Conservation (phyloP, 2,888 invertebrate genomes). For the Lottia gigantea region DNA sequence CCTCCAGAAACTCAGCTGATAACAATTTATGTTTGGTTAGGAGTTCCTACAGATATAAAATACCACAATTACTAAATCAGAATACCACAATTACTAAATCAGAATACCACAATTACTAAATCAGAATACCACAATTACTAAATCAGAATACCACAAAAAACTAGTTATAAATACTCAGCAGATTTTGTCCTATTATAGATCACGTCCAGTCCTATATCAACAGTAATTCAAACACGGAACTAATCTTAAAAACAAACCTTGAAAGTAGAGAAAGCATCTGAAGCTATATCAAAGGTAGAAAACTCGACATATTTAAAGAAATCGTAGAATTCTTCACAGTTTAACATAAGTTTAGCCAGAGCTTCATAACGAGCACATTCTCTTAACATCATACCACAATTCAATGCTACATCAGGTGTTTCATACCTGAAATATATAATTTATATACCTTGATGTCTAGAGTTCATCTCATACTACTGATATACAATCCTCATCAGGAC, state of each 20-base stretch:
- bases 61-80: neutral
- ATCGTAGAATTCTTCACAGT: conserved; percentile 98
- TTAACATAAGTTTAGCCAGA: conserved; percentile 96
- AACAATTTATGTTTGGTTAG: conserved; percentile 76
- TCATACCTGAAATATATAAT: conserved; percentile 81
- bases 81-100: neutral
- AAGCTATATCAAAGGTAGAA: conserved; percentile 99
- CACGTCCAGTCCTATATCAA: too few relatives aligned
- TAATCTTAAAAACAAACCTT: conserved; percentile 77
- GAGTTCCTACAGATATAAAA: conserved; percentile 67
- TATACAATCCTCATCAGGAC: too few relatives aligned
- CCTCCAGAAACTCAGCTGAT: conserved; percentile 98
- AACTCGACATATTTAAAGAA: conserved; percentile 99
- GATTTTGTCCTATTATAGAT: too few relatives aligned
- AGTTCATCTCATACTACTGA: neutral
- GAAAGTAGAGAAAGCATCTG: conserved; percentile 99
- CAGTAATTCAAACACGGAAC: too few relatives aligned
- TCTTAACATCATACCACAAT: conserved; percentile 98
- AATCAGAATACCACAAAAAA: too few relatives aligned
- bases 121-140: too few relatives aligned
- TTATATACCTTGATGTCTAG: neutral
- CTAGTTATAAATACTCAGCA: too few relatives aligned
- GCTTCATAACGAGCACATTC: conserved; percentile 99
- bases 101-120: too few relatives aligned
- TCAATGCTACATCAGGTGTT: conserved; percentile 97